Evolutionary conservation across 1,140 invertebrate genomes (phyloP).

Genomic region (Dendroctonus ponderosae): DNA sequence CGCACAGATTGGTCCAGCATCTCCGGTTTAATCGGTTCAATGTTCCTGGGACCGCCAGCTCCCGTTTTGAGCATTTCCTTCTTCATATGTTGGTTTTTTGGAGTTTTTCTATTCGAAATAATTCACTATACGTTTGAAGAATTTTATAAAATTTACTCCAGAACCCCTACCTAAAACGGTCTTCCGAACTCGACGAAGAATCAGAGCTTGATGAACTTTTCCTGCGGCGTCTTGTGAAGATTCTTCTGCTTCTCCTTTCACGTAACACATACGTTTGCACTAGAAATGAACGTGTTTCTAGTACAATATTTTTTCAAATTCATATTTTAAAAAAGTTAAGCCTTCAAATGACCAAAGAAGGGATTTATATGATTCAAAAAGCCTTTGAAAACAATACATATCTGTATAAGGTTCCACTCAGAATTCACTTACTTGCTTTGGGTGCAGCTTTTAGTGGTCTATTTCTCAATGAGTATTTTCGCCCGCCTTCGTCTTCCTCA

Average conservation of each 20-base stretch:
- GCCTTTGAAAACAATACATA: too few relatives aligned
- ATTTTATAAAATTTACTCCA: neutral
- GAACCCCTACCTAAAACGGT: conserved; percentile 25
- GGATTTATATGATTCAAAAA: too few relatives aligned
- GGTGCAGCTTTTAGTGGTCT: conserved; percentile 40
- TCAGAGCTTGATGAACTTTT: conserved; percentile 38
- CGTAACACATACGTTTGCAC: conserved; percentile 38
- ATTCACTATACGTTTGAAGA: conserved; percentile 3
- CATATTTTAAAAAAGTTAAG: too few relatives aligned
- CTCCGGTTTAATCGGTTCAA: conserved; percentile 49
- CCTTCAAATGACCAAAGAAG: too few relatives aligned
- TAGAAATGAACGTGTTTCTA: conserved; percentile 20
- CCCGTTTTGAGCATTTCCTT: conserved; percentile 46
- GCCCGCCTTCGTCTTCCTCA: conserved; percentile 36
- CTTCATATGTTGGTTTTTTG: conserved; percentile 46
- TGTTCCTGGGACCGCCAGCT: conserved; percentile 41
- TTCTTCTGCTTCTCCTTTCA: conserved; percentile 32
- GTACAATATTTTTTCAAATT: neutral
- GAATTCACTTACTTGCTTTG: conserved; percentile 37
- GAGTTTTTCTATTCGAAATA: conserved; percentile 37
- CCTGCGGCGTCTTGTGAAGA: conserved; percentile 32
- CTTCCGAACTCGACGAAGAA: conserved; percentile 40
- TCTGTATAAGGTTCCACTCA: too few relatives aligned
- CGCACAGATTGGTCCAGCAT: conserved; percentile 46
- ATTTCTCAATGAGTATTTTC: conserved; percentile 43